Conservation (phyloP, 2,888 invertebrate genomes). For the Plebejus melissa region DNA sequence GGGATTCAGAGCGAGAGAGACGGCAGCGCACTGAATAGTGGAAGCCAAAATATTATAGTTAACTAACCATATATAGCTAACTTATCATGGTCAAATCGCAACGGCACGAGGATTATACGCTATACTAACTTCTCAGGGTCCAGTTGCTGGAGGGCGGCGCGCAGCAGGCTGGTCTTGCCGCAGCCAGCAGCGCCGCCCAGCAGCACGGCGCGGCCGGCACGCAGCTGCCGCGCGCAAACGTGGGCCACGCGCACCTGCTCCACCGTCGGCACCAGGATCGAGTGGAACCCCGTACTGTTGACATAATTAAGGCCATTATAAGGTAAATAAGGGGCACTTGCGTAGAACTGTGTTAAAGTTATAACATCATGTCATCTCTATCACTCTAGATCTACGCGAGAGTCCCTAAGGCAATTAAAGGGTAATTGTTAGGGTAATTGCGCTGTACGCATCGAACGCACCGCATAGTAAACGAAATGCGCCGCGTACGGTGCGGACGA, state of each 20-base stretch:
- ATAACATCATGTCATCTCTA: too few relatives aligned
- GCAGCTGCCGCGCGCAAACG: conserved; percentile 82
- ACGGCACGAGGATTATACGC: background rate
- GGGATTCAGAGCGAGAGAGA: too few relatives aligned
- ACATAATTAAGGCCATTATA: background rate
- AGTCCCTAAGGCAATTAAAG: background rate
- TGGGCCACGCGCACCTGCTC: conserved; percentile 92
- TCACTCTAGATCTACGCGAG: too few relatives aligned
- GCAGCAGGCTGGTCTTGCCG: conserved; percentile 89
- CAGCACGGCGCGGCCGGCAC: conserved; percentile 84
- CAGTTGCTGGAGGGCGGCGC: conserved; percentile 81
- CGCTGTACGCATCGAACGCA: too few relatives aligned
- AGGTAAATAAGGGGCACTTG: too few relatives aligned
- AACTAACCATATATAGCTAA: too few relatives aligned
- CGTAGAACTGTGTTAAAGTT: too few relatives aligned
- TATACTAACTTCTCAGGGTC: conserved; percentile 64
- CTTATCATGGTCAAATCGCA: too few relatives aligned
- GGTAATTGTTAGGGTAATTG: background rate
- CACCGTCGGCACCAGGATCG: conserved; percentile 91
- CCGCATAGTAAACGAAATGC: too few relatives aligned
- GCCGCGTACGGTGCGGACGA: too few relatives aligned
- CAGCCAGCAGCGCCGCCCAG: conserved; percentile 93
- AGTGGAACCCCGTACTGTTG: conserved; percentile 86
- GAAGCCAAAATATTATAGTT: too few relatives aligned
- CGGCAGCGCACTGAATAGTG: too few relatives aligned